Conservation (phyloP, 1,140 invertebrate genomes). For the Ceratoteleas bidentatus region DNA sequence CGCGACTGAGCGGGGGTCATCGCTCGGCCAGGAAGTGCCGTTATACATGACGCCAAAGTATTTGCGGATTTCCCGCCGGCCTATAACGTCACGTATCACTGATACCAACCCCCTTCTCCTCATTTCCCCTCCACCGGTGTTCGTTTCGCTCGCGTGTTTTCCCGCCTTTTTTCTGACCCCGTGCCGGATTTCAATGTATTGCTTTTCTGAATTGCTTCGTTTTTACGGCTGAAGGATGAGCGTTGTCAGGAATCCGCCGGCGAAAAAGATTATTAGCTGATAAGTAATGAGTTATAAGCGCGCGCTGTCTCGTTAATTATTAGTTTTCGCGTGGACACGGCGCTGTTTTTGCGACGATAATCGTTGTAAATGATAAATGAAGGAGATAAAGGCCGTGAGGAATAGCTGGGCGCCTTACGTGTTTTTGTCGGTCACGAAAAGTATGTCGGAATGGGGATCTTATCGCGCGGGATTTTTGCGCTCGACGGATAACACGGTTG, state of each 20-base stretch:
- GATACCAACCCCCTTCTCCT: conserved; percentile 40
- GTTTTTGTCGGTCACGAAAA: background rate
- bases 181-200: conserved; percentile 34
- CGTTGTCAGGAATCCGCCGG: conserved; percentile 8
- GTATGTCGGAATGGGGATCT: background rate
- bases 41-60: conserved; percentile 58
- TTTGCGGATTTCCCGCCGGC: conserved; percentile 60
- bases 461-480: background rate
- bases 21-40: conserved; percentile 47
- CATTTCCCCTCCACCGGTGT: conserved; percentile 19
- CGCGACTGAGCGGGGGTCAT: conserved; percentile 55
- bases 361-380: conserved; percentile 19
- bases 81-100: conserved; percentile 61
- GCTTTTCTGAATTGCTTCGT: conserved; percentile 41
- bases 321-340: background rate
- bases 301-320: conserved; percentile 14
- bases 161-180: conserved; percentile 19
- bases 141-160: background rate
- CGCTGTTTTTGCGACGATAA: conserved; percentile 8
- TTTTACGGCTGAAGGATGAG: conserved; percentile 38
- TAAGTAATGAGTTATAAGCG: conserved; percentile 32
- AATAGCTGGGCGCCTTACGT: background rate
- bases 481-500: too few relatives aligned
- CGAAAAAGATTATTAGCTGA: conserved; percentile 24
- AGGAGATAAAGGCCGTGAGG: background rate